These are phyloP conservation scores for Delphinapterus leucas DNA, from an alignment of 2,113 vertebrate genomes.

Conservation along the genomic window DNA sequence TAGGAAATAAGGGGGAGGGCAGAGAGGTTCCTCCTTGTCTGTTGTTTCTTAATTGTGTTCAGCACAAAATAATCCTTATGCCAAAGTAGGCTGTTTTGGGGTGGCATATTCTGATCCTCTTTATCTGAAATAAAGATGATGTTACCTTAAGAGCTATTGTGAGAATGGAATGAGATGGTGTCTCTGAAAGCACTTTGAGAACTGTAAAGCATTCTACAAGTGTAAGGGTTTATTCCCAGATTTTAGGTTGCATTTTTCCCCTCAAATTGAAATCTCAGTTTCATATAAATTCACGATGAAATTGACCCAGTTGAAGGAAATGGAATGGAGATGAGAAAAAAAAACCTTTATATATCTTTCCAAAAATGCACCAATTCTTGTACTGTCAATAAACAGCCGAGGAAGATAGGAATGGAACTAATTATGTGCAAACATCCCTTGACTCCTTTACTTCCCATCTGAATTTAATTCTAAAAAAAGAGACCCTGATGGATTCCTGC, in stretches of 20 bases:
- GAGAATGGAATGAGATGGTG: not conserved
- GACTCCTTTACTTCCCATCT: constrained; percentile 82
- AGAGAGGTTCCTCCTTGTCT: not conserved
- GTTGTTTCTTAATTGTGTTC: not conserved
- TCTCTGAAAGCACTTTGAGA: not conserved
- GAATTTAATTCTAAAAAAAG: constrained; percentile 86
- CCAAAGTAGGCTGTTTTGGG: not conserved
- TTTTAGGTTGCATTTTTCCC: not conserved
- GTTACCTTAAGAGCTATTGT: not conserved
- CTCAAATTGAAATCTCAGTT: constrained; percentile 25
- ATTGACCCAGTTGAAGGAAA: not conserved
- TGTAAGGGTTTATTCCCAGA: not conserved
- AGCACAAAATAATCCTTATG: not conserved
- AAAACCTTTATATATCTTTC: not conserved
- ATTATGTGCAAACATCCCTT: constrained; percentile 84
- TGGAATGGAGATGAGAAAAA: not conserved
- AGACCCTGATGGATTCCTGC: constrained; percentile 84
- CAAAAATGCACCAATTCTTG: not conserved
- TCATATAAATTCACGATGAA: not conserved
- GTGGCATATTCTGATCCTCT: not conserved
- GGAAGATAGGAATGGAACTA: constrained; percentile 79
- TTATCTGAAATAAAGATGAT: not conserved
- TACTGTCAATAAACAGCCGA: constrained; percentile 41
- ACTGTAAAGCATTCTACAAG: not conserved
- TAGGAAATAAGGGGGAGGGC: not conserved